Percentiles rank a stretch among this genome's conserved stretches.
Conservation (phyloP, 1,140 invertebrate species). For the Sminthurinus signatus region DNA sequence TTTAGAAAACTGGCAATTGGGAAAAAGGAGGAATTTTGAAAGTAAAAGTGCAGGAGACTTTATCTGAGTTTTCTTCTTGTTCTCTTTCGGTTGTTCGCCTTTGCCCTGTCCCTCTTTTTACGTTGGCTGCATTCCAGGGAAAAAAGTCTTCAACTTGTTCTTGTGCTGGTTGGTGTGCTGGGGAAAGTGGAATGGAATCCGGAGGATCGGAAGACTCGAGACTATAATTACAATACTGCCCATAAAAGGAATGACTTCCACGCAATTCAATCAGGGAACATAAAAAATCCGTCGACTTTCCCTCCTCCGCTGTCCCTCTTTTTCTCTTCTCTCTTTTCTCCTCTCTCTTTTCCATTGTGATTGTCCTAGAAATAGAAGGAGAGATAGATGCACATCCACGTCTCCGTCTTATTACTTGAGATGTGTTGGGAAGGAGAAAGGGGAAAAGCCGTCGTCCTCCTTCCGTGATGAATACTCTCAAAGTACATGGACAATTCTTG, state of each 20-base stretch:
- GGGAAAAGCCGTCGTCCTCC: too few species aligned
- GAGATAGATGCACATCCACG: too few species aligned
- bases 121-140: constrained; percentile 3
- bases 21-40: too few species aligned
- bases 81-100: background rate
- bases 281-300: constrained; percentile 17
- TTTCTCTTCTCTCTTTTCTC: background rate
- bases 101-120: background rate
- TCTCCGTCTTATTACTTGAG: too few species aligned
- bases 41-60: too few species aligned
- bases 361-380: too few species aligned
- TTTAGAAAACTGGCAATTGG: too few species aligned
- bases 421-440: too few species aligned
- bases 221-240: constrained; percentile 32
- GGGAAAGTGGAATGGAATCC: background rate
- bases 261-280: constrained; percentile 31
- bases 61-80: too few species aligned
- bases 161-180: background rate
- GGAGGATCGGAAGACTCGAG: constrained; percentile 11
- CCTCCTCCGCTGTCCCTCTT: background rate
- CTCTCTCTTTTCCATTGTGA: background rate
- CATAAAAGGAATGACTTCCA: constrained; percentile 35
- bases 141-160: too few species aligned
- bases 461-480: too few species aligned
- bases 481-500: too few species aligned